Conservation (phyloP, 2,113 vertebrate species). For the Cinclus mexicanus region DNA sequence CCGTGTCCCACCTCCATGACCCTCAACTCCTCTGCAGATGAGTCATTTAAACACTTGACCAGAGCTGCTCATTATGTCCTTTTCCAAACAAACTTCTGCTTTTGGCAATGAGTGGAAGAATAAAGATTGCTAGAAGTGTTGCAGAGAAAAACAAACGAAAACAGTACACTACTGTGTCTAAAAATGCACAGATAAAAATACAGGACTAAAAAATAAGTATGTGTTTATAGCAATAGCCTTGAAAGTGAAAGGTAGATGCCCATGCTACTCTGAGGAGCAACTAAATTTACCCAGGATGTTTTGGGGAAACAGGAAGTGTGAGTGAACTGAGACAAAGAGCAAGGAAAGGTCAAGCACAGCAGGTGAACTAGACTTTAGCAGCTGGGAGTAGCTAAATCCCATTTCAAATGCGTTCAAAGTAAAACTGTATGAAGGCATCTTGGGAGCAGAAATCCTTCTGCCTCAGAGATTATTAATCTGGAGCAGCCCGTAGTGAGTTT, state of each 20-base stretch:
- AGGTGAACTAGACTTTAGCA: neutral
- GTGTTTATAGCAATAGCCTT: neutral
- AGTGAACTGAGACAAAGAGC: neutral
- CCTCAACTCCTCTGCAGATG: neutral
- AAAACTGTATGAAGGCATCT: neutral
- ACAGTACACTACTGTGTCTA: neutral
- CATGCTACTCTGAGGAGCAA: neutral
- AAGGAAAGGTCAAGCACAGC: neutral
- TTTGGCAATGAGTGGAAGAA: neutral
- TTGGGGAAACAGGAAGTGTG: neutral
- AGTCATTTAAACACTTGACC: conserved; percentile 38
- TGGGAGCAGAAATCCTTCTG: neutral
- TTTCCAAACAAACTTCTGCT: conserved; percentile 26
- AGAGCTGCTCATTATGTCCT: neutral
- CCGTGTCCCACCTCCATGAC: neutral
- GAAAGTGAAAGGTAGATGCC: neutral
- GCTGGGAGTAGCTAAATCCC: neutral
- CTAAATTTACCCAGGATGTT: neutral
- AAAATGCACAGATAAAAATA: neutral
- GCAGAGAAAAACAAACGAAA: neutral
- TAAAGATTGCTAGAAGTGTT: neutral
- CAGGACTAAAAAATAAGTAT: neutral
- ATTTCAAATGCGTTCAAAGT: neutral
- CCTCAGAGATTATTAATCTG: neutral
- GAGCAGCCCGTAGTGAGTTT: neutral